Percentiles rank a stretch among this genome's conserved stretches.
phyloP scores from a whole-genome alignment of 2,797 vertebrate species.

The Hemibagrus guttatus region DNA sequence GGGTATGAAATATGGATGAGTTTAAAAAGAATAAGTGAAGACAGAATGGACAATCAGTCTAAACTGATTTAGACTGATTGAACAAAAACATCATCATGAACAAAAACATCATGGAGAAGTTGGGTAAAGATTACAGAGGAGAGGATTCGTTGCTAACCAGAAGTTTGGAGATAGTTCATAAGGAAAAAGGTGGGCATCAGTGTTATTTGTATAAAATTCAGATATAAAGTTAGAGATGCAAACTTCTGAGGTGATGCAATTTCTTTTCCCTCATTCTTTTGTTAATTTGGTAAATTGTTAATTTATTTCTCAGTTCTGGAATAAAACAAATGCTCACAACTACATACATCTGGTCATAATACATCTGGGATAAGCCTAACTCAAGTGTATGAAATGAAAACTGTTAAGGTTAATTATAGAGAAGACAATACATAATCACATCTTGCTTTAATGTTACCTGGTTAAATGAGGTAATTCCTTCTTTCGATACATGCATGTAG shows the following conservation, averaged over 20 bases:
- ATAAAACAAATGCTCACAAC: background rate
- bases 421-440: background rate
- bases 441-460: background rate
- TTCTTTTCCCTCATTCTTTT: background rate
- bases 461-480: background rate
- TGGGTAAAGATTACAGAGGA: background rate
- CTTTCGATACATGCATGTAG: background rate
- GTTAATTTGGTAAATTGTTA: too few species aligned
- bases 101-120: background rate
- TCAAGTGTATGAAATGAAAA: background rate
- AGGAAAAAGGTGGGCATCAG: background rate
- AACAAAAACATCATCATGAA: background rate
- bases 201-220: background rate
- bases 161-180: background rate
- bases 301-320: background rate
- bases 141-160: background rate
- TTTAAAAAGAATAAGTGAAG: constrained; percentile 1
- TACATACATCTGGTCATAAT: too few species aligned
- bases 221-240: background rate
- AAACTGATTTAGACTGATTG: too few species aligned
- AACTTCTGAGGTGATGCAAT: background rate
- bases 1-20: background rate
- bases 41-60: background rate
- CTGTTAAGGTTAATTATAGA: background rate
- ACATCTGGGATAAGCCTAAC: background rate